Evolutionary conservation across 2,797 vertebrate genomes (phyloP), one percentile per base, ranked within the genome.

Genomic region (Sandelia bainsii): DNA sequence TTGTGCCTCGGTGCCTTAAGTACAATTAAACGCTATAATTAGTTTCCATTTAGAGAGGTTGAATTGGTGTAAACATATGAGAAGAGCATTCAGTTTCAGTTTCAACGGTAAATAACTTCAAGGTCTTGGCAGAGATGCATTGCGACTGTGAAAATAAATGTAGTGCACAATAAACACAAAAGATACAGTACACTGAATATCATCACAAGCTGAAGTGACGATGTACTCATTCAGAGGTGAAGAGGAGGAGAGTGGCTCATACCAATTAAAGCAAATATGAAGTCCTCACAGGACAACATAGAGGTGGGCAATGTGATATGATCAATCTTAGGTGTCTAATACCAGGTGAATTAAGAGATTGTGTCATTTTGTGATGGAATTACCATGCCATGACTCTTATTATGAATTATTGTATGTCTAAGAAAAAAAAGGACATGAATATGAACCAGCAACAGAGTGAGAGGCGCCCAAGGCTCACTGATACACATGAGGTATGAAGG

Each of bases 11-110:
- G 32, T 62, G 77, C 59, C 44, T 74, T 74, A 60, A 82, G 77
- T 54, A 68, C 73, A 89, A 85, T 82, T 84, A 86, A 80, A 44
- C 4, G 23, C 65, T 58, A 40, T 84, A 88, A 86, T 87, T 79
- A 77, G 77, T 49, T 68, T 85, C 71, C 72, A 66, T 67, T 86
- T 80, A 85, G 75, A 80, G 61, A 72, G 52, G 72, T 80, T 10
- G 60, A 75, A 82, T 83, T 51, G 72, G 66, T 53, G 65, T 58
- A 85, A 79, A 81, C 59, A 74, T 53, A 75, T 60, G 72, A 69
- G 54, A 49, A 34, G 42, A 85, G 62, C 69, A n/a, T 66, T 84
- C 62, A 4, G 57, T 58, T 66, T 84, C 62, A 4, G 57, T 58
- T 78, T 65, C 23, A 49, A 64, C 34, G 19, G 60, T 82, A 77